Evolutionary conservation across 1,140 invertebrate species (phyloP).

Genomic region (Apis laboriosa): DNA sequence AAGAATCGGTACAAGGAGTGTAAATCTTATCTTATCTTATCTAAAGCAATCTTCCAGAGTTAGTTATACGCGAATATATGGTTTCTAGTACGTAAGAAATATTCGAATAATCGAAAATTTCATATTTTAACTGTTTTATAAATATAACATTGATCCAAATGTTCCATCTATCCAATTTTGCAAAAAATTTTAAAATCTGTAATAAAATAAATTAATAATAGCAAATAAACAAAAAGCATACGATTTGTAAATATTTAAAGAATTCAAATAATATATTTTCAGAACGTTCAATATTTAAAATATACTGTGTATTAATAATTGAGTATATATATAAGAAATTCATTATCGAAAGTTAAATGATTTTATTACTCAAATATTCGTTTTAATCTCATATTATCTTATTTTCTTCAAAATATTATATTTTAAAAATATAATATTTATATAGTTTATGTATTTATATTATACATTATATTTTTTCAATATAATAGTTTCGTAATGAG

Average conservation of each 20-base stretch:
- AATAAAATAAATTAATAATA: not conserved
- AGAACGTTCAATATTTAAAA: not conserved
- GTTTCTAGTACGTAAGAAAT: not conserved
- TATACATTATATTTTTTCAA: not conserved
- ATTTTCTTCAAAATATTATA: not conserved
- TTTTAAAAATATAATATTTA: not conserved
- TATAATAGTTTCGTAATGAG: not conserved
- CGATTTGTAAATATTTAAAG: not conserved
- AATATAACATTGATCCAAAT: not conserved
- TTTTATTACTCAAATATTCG: not conserved
- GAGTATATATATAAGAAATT: not conserved
- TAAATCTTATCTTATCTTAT: conserved; percentile 47
- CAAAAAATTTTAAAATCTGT: not conserved
- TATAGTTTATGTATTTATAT: not conserved
- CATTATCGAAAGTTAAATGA: not conserved
- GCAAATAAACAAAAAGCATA: not conserved
- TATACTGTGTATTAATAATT: not conserved
- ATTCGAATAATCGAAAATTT: not conserved
- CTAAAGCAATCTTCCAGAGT: conserved; percentile 23
- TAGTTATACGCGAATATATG: not conserved
- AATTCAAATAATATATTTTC: not conserved
- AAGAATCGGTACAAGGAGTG: not conserved
- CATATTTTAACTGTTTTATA: not conserved
- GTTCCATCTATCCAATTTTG: not conserved
- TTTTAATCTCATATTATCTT: not conserved